phyloP scores from a whole-genome alignment of 2,797 vertebrate species.

The Lepus townsendii region DNA sequence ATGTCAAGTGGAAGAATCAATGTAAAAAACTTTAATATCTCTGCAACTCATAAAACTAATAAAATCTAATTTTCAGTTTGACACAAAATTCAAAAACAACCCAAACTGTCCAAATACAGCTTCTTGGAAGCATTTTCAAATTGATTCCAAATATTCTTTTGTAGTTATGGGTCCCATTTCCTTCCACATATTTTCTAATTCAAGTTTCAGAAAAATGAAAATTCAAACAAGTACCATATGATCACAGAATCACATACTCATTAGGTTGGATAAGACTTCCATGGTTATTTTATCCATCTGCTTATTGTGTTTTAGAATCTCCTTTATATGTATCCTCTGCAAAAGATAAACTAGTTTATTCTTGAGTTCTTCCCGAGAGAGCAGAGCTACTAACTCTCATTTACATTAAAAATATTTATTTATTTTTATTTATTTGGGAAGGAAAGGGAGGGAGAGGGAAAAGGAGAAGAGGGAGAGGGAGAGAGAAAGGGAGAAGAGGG shows the following conservation, averaged over 20 bases:
- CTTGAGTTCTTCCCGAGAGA: slow-evolving; percentile 3
- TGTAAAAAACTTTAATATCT: slow-evolving; percentile 76
- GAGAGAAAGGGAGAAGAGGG: too few species aligned
- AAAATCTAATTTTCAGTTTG: slow-evolving; percentile 79
- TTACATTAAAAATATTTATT: too few species aligned
- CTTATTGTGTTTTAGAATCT: neutral
- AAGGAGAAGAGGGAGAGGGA: too few species aligned
- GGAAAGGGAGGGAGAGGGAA: too few species aligned
- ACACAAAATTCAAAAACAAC: slow-evolving; percentile 77
- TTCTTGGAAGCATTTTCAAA: slow-evolving; percentile 68
- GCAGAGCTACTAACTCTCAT: slow-evolving; percentile 21
- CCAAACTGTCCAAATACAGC: slow-evolving; percentile 57
- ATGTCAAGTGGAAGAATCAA: slow-evolving; percentile 71
- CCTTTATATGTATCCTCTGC: neutral
- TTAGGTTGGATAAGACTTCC: slow-evolving; percentile 9
- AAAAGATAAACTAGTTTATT: slow-evolving; percentile 32
- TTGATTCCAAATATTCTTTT: slow-evolving; percentile 75
- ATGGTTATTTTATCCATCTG: slow-evolving; percentile 37
- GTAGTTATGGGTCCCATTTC: slow-evolving; percentile 58
- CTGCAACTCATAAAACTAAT: slow-evolving; percentile 75
- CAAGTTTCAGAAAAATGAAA: slow-evolving; percentile 58
- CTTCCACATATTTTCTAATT: slow-evolving; percentile 71
- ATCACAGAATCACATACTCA: neutral
- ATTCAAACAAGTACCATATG: slow-evolving; percentile 67
- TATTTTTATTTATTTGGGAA: too few species aligned